phyloP scores from a whole-genome alignment of 2,888 invertebrate species.

The Perithous albicinctus region DNA sequence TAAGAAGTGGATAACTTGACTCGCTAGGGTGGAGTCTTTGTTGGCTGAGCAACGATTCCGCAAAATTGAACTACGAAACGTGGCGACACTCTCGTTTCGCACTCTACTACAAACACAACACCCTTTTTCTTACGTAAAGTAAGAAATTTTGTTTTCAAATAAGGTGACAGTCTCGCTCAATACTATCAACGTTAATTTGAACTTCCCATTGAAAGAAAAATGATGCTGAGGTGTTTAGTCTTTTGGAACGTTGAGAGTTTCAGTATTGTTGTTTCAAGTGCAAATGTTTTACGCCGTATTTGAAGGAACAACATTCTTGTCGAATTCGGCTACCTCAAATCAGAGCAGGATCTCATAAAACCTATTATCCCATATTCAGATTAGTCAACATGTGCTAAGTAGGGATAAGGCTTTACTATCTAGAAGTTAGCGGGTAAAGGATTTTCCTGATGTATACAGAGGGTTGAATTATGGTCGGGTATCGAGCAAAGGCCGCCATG shows the following conservation, averaged over 20 bases:
- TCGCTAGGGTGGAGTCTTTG: conserved; percentile 73
- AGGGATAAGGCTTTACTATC: not conserved
- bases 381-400: conserved; percentile 8
- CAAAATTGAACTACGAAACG: conserved; percentile 72
- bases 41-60: conserved; percentile 74
- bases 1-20: conserved; percentile 55
- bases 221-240: too few relatives aligned
- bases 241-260: not conserved
- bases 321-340: not conserved
- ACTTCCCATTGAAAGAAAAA: conserved; percentile 13
- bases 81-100: conserved; percentile 63
- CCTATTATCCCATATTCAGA: not conserved
- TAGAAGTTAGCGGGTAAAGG: conserved; percentile 2
- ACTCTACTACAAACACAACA: conserved; percentile 54
- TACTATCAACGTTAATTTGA: conserved; percentile 46
- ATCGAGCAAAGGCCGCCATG: conserved; percentile 33
- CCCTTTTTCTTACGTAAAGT: conserved; percentile 24
- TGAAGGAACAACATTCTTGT: not conserved
- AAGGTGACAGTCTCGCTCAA: conserved; percentile 35
- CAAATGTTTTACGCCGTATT: too few relatives aligned
- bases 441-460: not conserved
- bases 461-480: conserved; percentile 41
- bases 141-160: conserved; percentile 24
- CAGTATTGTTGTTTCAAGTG: too few relatives aligned
- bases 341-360: not conserved